These are phyloP conservation scores for Strigamia crassipes DNA, from an alignment of 2,888 invertebrate species.

Conservation along the genomic window DNA sequence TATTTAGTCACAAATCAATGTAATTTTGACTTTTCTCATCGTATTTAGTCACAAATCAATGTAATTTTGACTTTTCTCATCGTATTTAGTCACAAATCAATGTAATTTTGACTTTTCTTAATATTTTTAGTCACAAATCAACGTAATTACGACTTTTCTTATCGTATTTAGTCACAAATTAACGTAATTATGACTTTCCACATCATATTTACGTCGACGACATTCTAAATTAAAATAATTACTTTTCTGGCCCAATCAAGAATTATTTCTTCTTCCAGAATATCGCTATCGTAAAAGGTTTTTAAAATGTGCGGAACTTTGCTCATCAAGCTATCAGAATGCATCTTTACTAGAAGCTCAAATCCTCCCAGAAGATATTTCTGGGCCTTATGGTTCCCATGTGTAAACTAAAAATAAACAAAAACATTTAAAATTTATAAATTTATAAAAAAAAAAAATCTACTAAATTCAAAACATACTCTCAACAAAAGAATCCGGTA, in stretches of 20 bases:
- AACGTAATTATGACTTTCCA: too few species aligned
- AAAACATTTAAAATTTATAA: background rate
- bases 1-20: background rate
- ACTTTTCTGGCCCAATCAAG: constrained; percentile 96
- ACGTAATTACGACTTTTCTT: too few species aligned
- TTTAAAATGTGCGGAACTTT: constrained; percentile 89
- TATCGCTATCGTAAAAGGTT: constrained; percentile 90
- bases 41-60: too few species aligned
- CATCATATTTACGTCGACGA: too few species aligned
- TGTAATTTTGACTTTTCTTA: too few species aligned
- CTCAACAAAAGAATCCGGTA: constrained; percentile 48
- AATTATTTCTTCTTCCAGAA: constrained; percentile 90
- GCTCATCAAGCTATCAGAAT: constrained; percentile 77
- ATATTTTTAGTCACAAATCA: background rate
- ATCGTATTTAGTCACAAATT: too few species aligned
- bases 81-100: too few species aligned
- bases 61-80: too few species aligned
- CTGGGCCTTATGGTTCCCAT: constrained; percentile 81
- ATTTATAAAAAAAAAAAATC: constrained; percentile 27
- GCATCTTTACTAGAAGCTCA: constrained; percentile 86
- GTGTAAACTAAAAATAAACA: constrained; percentile 65
- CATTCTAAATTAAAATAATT: too few species aligned
- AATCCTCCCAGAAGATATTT: constrained; percentile 92
- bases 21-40: too few species aligned
- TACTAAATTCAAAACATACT: too few species aligned